These are phyloP conservation scores for Leucoraja erinaceus DNA, from an alignment of 2,113 vertebrate genomes.

Conservation along the genomic window DNA sequence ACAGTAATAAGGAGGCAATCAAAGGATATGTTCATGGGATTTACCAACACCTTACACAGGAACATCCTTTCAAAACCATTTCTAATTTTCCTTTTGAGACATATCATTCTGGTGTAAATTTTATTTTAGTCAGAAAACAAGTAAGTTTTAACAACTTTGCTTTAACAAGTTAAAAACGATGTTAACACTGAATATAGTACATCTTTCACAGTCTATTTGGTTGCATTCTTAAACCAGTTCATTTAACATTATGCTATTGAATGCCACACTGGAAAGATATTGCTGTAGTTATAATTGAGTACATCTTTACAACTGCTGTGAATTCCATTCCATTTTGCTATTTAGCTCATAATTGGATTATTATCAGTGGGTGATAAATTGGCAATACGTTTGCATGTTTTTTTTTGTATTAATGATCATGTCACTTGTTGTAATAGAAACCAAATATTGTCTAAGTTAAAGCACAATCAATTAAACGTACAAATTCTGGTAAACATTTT, in stretches of 20 bases:
- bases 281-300: neutral
- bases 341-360: neutral
- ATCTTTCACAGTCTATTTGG: neutral
- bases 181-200: neutral
- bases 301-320: too few relatives aligned
- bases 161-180: neutral
- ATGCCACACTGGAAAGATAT: neutral
- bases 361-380: neutral
- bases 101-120: neutral
- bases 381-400: neutral
- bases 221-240: neutral
- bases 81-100: neutral
- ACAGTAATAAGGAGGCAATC: neutral
- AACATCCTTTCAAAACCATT: neutral
- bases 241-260: neutral
- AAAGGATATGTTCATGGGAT: neutral
- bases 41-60: neutral
- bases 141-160: too few relatives aligned
- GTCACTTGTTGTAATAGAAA: neutral
- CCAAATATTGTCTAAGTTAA: neutral
- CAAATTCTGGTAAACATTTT: neutral
- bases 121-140: neutral
- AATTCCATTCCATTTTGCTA: neutral
- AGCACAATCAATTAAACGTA: neutral
- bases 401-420: neutral